Base-by-base conservation (phyloP, 1,140 invertebrate species). In the Hypsibius dujardini region DNA sequence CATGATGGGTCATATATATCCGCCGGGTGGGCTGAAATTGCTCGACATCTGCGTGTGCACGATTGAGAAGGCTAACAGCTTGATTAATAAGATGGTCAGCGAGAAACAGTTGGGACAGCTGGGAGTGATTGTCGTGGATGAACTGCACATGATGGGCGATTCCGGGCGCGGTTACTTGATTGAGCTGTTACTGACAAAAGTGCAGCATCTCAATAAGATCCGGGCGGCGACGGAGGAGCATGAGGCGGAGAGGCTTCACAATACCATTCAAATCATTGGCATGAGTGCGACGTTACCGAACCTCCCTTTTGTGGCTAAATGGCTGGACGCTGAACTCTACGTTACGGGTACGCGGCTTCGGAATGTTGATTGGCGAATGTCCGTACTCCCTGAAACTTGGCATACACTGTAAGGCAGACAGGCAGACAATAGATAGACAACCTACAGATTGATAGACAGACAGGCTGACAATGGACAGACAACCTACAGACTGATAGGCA, bases 261-360 rank as follows among this genome's bases (percentile, higher is more conserved):
- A 86, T 2, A 79, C 85, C 69, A 85, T 95, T 73, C 92, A 97
- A 82, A 84, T 98, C 47, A 84, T 98, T 73, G 92, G 92, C 2
- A 98, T 98, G 94, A 97, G 93, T 72, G 95, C 95, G 47, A 98
- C 94, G 12, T 80, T 98, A 59, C 91, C 92, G 14, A 97, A 97
- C 83, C 83, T 95, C 60, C 78, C 86, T 73, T 76, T 88, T 14
- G 80, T 98, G 47, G 87, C 90, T 1, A 81, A 84, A 47, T 98
- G 95, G 94, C 79, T 98, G 2, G 80, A 88, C 77, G 90, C 92
- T 46, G 86, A 89, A 75, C 80, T 96, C 2, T 95, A 88, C 78
- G 83, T 85, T 14, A 93, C 90, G 7, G 50, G 50, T 56, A 56
- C 7, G 50, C 7, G 7, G n/a, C 50, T n/a, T n/a, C n/a, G n/a